Evolutionary conservation across 2,113 vertebrate genomes (phyloP).

Genomic region (Lagopus leucura): DNA sequence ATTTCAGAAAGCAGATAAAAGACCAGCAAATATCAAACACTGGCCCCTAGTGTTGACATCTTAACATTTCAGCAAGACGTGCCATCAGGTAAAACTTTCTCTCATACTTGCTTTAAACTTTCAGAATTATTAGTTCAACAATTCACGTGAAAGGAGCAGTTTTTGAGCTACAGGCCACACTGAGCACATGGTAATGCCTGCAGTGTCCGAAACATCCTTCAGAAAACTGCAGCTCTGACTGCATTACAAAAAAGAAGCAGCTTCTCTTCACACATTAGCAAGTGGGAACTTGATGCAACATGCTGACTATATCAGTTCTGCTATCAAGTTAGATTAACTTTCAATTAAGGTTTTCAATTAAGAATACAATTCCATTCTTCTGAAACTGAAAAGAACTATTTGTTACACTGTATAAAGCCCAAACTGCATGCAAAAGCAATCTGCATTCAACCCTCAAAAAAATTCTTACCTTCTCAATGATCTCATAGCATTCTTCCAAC

Average conservation of each 20-base stretch:
- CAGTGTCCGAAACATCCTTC: neutral
- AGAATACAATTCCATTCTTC: neutral
- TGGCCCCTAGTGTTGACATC: neutral
- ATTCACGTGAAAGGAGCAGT: neutral
- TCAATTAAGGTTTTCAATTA: neutral
- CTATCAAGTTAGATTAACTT: neutral
- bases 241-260: neutral
- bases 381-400: neutral
- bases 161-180: neutral
- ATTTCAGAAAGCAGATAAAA: neutral
- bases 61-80: neutral
- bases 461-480: slow-evolving; percentile 90
- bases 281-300: neutral
- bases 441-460: neutral
- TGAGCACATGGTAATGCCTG: neutral
- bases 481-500: slow-evolving; percentile 94
- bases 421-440: neutral
- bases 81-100: neutral
- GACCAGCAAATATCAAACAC: neutral
- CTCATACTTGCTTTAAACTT: neutral
- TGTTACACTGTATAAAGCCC: neutral
- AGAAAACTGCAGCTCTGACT: neutral
- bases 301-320: rapidly evolving
- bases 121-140: neutral
- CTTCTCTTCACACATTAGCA: neutral